These are phyloP conservation scores for Chloroclystis v-ata DNA, from an alignment of 2,888 invertebrate genomes.

Conservation along the genomic window DNA sequence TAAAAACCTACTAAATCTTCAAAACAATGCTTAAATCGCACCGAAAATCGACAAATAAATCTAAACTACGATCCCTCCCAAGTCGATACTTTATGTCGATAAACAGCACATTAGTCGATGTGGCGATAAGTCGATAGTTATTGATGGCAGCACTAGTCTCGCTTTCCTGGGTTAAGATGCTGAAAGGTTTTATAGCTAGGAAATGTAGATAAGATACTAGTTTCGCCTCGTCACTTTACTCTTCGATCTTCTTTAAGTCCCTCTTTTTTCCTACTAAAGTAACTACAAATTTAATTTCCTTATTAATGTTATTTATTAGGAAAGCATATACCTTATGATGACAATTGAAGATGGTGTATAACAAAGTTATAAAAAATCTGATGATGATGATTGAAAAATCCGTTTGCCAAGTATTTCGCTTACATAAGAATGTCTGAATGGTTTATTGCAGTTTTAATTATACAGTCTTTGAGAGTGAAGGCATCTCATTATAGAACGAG, in stretches of 20 bases:
- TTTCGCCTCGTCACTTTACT: too few relatives aligned
- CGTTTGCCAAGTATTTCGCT: not conserved
- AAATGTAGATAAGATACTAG: not conserved
- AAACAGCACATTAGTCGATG: conserved; percentile 27
- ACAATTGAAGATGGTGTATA: too few relatives aligned
- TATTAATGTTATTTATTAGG: too few relatives aligned
- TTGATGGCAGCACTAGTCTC: conserved; percentile 15
- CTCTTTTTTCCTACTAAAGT: too few relatives aligned
- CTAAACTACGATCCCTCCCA: conserved; percentile 7
- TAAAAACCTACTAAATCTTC: not conserved
- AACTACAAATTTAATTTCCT: too few relatives aligned
- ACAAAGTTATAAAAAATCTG: too few relatives aligned
- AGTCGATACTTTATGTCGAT: conserved; percentile 30
- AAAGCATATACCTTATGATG: too few relatives aligned
- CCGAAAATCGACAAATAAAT: conserved; percentile 22
- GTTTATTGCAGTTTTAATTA: conserved; percentile 24
- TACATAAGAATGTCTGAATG: not conserved
- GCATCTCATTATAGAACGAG: conserved; percentile 25
- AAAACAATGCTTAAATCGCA: conserved; percentile 4
- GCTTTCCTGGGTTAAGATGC: conserved; percentile 10
- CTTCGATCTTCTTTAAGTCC: too few relatives aligned
- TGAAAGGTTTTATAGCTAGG: conserved; percentile 8
- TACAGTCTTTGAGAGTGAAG: conserved; percentile 28
- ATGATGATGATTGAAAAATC: too few relatives aligned
- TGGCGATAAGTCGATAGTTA: conserved; percentile 21